Percentiles rank a stretch among this genome's conserved stretches.
phyloP scores from a whole-genome alignment of 1,140 invertebrate genomes.

The Pseudomyrmex gracilis region DNA sequence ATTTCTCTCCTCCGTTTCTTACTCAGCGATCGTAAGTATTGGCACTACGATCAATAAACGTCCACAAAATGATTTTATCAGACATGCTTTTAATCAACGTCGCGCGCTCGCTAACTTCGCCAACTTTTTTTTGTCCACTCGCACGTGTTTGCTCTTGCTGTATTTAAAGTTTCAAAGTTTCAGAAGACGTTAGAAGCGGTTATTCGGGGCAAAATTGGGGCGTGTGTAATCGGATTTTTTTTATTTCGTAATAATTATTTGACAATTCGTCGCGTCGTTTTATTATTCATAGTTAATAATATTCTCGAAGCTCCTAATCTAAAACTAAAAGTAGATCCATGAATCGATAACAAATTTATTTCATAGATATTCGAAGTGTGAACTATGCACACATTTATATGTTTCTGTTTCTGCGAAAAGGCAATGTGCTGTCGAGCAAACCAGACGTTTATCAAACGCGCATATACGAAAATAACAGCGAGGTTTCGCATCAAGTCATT shows the following conservation, averaged over 20 bases:
- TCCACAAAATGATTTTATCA: not conserved
- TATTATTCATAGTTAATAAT: not conserved
- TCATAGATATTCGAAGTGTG: too few species aligned
- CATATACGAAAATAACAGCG: too few species aligned
- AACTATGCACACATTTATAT: too few species aligned
- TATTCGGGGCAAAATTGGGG: not conserved
- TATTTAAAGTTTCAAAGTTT: not conserved
- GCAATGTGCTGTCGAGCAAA: too few species aligned
- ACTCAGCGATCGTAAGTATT: not conserved
- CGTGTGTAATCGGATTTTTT: not conserved
- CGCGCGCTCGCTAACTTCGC: not conserved
- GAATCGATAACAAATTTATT: too few species aligned
- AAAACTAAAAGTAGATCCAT: too few species aligned
- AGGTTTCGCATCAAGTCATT: too few species aligned
- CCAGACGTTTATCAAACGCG: too few species aligned
- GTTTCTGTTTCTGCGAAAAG: too few species aligned
- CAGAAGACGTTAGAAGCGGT: not conserved
- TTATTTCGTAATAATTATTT: not conserved
- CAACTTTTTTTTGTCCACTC: too few species aligned
- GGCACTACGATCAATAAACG: not conserved
- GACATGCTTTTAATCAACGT: not conserved
- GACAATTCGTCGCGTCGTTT: not conserved
- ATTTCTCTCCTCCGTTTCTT: not conserved
- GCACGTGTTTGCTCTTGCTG: too few species aligned
- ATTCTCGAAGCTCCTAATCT: too few species aligned